Percentiles rank a stretch among this genome's conserved stretches.
These are phyloP conservation scores for Penaeus monodon DNA, from an alignment of 2,888 invertebrate genomes.

Conservation along the genomic window DNA sequence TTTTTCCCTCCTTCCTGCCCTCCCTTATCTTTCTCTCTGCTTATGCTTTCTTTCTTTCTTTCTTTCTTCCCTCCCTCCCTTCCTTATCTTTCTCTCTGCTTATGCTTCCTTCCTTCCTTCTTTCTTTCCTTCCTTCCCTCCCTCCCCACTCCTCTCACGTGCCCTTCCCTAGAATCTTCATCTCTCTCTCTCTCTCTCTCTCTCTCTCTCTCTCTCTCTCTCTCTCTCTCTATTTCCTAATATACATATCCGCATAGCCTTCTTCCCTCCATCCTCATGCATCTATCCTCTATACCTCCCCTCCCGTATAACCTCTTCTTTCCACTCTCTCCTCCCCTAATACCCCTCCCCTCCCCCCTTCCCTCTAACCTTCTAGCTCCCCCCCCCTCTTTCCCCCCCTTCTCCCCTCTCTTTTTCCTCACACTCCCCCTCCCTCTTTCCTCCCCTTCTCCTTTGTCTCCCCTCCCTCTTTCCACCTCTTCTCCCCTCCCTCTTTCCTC, in stretches of 20 bases:
- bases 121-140: too few relatives aligned
- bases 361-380: background rate
- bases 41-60: too few relatives aligned
- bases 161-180: background rate
- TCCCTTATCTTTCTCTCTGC: too few relatives aligned
- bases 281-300: background rate
- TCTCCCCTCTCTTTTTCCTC: background rate
- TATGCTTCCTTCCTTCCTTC: too few relatives aligned
- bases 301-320: too few relatives aligned
- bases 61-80: too few relatives aligned
- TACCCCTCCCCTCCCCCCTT: background rate
- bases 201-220: background rate
- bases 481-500: background rate
- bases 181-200: conserved; percentile 26
- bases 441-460: background rate
- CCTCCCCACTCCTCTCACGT: too few relatives aligned
- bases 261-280: too few relatives aligned
- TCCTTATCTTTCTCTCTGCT: too few relatives aligned
- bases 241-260: too few relatives aligned
- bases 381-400: background rate
- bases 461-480: background rate
- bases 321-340: background rate
- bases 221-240: background rate
- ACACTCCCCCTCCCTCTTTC: background rate
- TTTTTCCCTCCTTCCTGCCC: too few relatives aligned